These are phyloP conservation scores for Phalanger gymnotis DNA, from an alignment of 2,797 vertebrate genomes.

Conservation along the genomic window DNA sequence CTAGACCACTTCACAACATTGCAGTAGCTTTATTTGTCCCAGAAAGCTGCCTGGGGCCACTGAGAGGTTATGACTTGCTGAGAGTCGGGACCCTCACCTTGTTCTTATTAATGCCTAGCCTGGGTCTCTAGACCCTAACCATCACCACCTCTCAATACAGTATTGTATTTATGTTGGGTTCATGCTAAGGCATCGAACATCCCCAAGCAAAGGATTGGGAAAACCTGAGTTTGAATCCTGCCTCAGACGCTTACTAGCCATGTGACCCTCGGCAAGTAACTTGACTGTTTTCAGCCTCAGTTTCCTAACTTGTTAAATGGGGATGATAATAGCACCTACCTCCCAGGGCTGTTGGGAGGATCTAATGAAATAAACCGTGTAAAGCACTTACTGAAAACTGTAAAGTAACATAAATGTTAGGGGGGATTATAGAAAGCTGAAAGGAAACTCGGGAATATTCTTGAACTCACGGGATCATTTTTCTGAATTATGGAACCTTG, in stretches of 20 bases:
- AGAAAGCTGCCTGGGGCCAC: background rate
- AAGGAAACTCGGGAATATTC: slow-evolving; percentile 1
- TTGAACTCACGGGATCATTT: slow-evolving; percentile 37
- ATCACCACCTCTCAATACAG: background rate
- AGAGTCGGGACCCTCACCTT: background rate
- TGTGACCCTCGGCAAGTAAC: background rate
- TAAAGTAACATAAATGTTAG: background rate
- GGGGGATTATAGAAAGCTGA: background rate
- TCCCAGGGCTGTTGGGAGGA: background rate
- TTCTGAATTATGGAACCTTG: background rate
- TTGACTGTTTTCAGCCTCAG: background rate
- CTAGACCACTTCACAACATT: background rate
- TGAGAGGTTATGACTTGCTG: background rate
- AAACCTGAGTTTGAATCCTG: background rate
- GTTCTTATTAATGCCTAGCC: background rate
- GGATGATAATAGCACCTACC: background rate
- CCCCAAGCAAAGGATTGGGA: background rate
- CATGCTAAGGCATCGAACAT: background rate
- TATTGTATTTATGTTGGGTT: background rate
- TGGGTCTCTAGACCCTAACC: background rate
- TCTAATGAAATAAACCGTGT: background rate
- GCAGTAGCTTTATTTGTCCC: background rate
- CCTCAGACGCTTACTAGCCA: background rate
- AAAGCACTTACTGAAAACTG: background rate
- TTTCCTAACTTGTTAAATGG: background rate